Base-by-base conservation (phyloP, 2,113 vertebrate species). In the Sigmodon hispidus region DNA sequence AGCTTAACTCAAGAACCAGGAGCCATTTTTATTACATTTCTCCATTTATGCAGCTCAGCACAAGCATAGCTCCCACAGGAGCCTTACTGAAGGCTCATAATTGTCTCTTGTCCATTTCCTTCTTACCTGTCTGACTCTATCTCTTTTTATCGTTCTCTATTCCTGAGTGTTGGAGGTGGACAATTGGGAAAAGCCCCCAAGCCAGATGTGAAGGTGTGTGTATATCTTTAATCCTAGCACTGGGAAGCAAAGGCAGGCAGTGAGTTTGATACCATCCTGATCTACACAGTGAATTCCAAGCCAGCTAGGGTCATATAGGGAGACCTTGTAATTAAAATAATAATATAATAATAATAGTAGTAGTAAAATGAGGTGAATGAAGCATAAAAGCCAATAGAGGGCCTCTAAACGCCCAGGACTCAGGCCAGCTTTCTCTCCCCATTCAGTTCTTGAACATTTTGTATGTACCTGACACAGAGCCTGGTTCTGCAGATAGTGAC, bases 81-180 rank as follows among this genome's bases (percentile, higher is more conserved):
- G 9, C 94, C 43, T 88, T 76, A 13, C 57, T 94, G 70, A 61
- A 73, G 43, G 22, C 69, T 61, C 15, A 55, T 11, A 40, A 9
- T 84, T 77, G 75, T 87, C 83, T 79, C 7, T 75, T 48, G 7
- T 91, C 91, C 36, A 21, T 76, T 94, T 92, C 55, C 15, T 92
- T 93, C 80, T 24, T 89, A 91, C 73, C 59, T 57, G 76, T 79
- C 85, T 93, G 69, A 31, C 10, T 95, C 48, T 21, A 34, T 61
- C 85, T 84, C 31, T 45, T 94, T 87, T 57, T 11, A 16, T 84
- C 45, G 72, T 89, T 89, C 40, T 91, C 69, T 86, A n/a, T 90
- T n/a, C 21, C 80, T 29, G 1, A 57, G 77, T 85, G 52, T 93
- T 59, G 36, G 45, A 77, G 17, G 36, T 80, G 80, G 34, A 19